Evolutionary conservation across 2,888 invertebrate genomes (phyloP).

Genomic region (Aphodius granarius): DNA sequence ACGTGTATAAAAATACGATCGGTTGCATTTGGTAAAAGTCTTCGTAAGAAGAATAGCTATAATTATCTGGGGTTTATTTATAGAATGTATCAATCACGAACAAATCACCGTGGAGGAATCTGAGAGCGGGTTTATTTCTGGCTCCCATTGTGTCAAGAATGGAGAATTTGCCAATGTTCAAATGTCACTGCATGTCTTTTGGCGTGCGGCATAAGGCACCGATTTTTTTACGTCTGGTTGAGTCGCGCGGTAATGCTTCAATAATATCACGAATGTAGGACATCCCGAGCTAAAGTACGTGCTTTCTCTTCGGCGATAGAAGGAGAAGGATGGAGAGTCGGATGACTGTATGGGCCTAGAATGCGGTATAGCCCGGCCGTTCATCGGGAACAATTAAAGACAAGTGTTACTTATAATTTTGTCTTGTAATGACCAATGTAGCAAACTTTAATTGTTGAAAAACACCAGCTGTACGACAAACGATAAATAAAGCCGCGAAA

Average conservation of each 20-base stretch:
- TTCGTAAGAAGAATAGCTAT: not conserved
- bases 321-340: not conserved
- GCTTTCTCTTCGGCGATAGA: not conserved
- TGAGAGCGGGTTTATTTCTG: conserved; percentile 3
- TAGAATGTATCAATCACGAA: conserved; percentile 15
- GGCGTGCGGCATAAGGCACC: not conserved
- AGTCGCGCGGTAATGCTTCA: not conserved
- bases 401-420: conserved; percentile 54
- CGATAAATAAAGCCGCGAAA: conserved; percentile 50
- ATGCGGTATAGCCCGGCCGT: not conserved
- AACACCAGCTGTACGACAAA: conserved; percentile 54
- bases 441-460: conserved; percentile 54
- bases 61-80: conserved; percentile 1
- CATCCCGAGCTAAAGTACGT: not conserved
- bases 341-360: not conserved
- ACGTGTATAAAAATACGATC: not conserved
- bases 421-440: conserved; percentile 52
- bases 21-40: not conserved
- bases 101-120: conserved; percentile 10
- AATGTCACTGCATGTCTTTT: conserved; percentile 8
- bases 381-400: conserved; percentile 48
- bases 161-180: conserved; percentile 8
- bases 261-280: not conserved
- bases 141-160: conserved; percentile 11
- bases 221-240: not conserved